These are phyloP conservation scores for Aricia agestis DNA, from an alignment of 1,140 invertebrate genomes.

Conservation along the genomic window DNA sequence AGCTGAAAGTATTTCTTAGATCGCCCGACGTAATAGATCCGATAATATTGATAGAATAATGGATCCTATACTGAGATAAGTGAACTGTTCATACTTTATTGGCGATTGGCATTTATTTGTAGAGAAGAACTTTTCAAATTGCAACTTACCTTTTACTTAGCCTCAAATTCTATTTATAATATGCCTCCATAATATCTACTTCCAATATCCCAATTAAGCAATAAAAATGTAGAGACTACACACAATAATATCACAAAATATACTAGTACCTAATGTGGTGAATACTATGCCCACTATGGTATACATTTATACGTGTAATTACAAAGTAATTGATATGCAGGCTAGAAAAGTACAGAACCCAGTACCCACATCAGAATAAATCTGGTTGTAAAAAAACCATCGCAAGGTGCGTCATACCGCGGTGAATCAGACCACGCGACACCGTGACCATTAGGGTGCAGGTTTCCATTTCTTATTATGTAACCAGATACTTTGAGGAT, in stretches of 20 bases:
- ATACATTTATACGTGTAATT: not conserved
- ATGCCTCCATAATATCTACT: too few relatives aligned
- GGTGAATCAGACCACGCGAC: conserved; percentile 61
- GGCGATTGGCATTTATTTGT: not conserved
- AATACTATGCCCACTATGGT: not conserved
- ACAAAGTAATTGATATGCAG: not conserved
- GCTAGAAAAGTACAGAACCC: conserved; percentile 32
- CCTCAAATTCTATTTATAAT: too few relatives aligned
- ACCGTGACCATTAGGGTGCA: conserved; percentile 56
- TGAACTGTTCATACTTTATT: not conserved
- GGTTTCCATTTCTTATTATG: conserved; percentile 30
- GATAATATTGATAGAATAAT: not conserved
- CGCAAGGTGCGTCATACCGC: conserved; percentile 54
- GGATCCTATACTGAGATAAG: not conserved
- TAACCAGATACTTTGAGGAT: conserved; percentile 20
- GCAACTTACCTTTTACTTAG: too few relatives aligned
- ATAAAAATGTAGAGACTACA: too few relatives aligned
- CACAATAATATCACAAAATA: too few relatives aligned
- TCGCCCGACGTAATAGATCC: not conserved
- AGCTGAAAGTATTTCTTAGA: not conserved
- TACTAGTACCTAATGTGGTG: too few relatives aligned
- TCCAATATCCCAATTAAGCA: too few relatives aligned
- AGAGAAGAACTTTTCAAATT: too few relatives aligned
- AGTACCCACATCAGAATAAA: conserved; percentile 34
- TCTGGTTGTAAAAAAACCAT: conserved; percentile 36